Percentiles rank a stretch among this genome's conserved stretches.
These are phyloP conservation scores for Macropodus opercularis DNA, from an alignment of 2,797 vertebrate species.

Conservation along the genomic window DNA sequence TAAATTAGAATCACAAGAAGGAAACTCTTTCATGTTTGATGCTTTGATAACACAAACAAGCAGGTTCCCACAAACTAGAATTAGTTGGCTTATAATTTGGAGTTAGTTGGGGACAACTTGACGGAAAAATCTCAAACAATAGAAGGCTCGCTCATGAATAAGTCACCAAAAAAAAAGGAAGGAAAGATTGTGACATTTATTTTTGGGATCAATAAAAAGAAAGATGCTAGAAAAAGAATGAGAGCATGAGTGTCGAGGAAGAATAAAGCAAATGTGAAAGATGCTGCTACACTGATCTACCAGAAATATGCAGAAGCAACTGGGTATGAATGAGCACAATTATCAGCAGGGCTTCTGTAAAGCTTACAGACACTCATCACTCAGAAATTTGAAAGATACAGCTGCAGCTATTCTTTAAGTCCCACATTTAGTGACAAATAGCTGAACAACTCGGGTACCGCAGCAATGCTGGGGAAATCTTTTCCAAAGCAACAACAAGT, in stretches of 20 bases:
- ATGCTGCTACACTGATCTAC: conserved; percentile 14
- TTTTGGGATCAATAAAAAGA: conserved; percentile 39
- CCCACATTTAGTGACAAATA: conserved; percentile 18
- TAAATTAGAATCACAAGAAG: conserved; percentile 66
- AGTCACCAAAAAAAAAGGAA: conserved; percentile 41
- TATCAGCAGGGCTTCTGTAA: conserved; percentile 40
- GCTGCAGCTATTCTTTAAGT: conserved; percentile 31
- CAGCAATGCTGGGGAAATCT: neutral
- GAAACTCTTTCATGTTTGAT: conserved; percentile 74
- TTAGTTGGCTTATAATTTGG: conserved; percentile 49
- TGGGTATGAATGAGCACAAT: conserved; percentile 54
- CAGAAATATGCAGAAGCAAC: conserved; percentile 36
- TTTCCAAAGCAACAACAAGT: conserved; percentile 5
- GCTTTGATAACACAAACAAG: conserved; percentile 73
- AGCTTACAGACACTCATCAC: conserved; percentile 22
- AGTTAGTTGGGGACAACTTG: conserved; percentile 55
- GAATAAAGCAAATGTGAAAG: conserved; percentile 20
- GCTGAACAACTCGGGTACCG: conserved; percentile 8
- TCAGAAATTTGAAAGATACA: conserved; percentile 38
- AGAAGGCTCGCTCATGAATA: conserved; percentile 53
- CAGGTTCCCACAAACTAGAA: conserved; percentile 67
- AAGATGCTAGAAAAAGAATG: conserved; percentile 7
- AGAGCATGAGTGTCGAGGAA: neutral
- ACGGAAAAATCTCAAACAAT: conserved; percentile 52
- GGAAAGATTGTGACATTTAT: conserved; percentile 34